A percentile compares a stretch with the other conserved stretches of the same genome.
These are phyloP conservation scores for Ophiothrix spiculata DNA, from an alignment of 35 echinoderm and acorn worm genomes.

Conservation along the genomic window DNA sequence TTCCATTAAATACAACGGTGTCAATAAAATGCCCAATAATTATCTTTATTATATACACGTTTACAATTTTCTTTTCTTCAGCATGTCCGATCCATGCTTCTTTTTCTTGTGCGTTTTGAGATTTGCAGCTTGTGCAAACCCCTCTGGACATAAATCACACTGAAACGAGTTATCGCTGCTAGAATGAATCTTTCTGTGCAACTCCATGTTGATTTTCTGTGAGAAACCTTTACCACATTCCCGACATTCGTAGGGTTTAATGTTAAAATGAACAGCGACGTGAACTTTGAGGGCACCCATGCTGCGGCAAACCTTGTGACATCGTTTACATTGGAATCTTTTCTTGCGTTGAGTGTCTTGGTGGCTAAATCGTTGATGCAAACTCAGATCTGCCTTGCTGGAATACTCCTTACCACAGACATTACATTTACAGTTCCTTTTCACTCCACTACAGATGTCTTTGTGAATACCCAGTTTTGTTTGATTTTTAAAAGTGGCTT, in stretches of 20 bases:
- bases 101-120: constrained; percentile 83
- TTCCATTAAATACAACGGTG: too few relatives aligned
- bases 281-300: neutral
- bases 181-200: constrained; percentile 40
- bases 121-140: constrained; percentile 81
- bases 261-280: neutral
- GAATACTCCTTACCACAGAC: neutral
- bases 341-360: neutral
- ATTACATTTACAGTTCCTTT: neutral
- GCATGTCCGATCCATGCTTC: constrained; percentile 68
- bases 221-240: constrained; percentile 66
- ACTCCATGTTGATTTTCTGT: constrained; percentile 47
- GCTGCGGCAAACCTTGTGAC: neutral
- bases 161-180: constrained; percentile 61
- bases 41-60: too few relatives aligned
- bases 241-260: constrained; percentile 18
- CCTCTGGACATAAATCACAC: constrained; percentile 69
- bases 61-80: constrained; percentile 38
- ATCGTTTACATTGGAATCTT: neutral
- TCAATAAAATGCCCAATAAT: too few relatives aligned
- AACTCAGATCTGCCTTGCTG: neutral
- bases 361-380: neutral
- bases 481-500: neutral
- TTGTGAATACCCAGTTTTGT: neutral
- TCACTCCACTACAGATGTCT: neutral